phyloP scores from a whole-genome alignment of 2,797 vertebrate species.

The Sebastes goodei region DNA sequence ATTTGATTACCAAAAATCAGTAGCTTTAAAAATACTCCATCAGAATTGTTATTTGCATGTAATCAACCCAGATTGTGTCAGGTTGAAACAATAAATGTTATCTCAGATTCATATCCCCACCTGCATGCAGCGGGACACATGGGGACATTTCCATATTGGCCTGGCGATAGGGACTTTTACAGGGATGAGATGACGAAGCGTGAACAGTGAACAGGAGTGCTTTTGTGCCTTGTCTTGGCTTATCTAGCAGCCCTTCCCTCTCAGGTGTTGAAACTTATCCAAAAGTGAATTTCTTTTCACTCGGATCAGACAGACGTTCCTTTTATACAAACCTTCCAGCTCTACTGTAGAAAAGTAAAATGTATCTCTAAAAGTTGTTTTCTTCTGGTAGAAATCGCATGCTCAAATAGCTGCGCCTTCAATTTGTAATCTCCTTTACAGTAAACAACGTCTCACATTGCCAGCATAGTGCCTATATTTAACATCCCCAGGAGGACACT shows the following conservation, averaged over 20 bases:
- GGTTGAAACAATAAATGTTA: conserved; percentile 34
- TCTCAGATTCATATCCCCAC: conserved; percentile 32
- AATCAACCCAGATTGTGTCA: background rate
- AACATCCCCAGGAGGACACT: background rate
- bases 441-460: background rate
- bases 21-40: background rate
- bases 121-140: background rate
- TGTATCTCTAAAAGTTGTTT: background rate
- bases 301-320: conserved; percentile 18
- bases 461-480: background rate
- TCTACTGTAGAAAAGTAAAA: background rate
- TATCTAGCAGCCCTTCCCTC: background rate
- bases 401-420: background rate
- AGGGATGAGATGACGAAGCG: conserved; percentile 12
- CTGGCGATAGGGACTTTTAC: background rate
- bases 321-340: conserved; percentile 19
- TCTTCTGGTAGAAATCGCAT: background rate
- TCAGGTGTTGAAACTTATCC: conserved; percentile 57
- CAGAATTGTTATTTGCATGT: conserved; percentile 22
- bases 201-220: conserved; percentile 49
- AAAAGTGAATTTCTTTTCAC: conserved; percentile 38
- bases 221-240: conserved; percentile 48
- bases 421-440: background rate
- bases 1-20: background rate
- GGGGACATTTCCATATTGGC: background rate